Percentiles rank a stretch among this genome's conserved stretches.
Conservation (phyloP, 2,113 vertebrate species). For the Crypturellus undulatus region DNA sequence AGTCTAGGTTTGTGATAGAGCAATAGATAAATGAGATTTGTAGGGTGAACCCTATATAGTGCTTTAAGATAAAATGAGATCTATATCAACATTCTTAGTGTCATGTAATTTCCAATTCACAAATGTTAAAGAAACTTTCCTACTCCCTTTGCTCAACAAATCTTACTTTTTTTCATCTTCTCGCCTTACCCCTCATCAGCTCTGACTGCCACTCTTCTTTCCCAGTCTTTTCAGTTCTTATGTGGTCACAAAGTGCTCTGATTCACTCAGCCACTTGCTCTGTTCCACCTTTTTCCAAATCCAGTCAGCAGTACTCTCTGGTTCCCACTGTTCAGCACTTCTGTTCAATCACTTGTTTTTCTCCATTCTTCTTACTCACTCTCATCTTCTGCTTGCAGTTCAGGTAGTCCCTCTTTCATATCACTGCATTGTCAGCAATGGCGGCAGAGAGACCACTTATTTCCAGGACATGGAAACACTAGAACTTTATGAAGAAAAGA, state of each 20-base stretch:
- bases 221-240: neutral
- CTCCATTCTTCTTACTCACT: neutral
- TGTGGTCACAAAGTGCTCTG: neutral
- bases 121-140: neutral
- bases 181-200: neutral
- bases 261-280: neutral
- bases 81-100: fast-evolving
- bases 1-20: neutral
- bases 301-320: neutral
- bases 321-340: neutral
- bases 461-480: neutral
- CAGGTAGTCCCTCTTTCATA: neutral
- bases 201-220: neutral
- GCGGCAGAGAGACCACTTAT: neutral
- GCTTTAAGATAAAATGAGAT: neutral
- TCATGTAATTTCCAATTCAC: neutral
- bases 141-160: neutral
- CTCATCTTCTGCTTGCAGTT: neutral
- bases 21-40: neutral
- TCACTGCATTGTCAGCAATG: neutral
- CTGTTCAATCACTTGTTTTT: neutral
- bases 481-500: neutral
- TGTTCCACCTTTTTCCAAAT: neutral
- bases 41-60: too few species aligned
- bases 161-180: neutral